Evolutionary conservation across 1,140 invertebrate genomes (phyloP), one percentile per base, ranked within the genome.

Genomic region (Apocrypta bakeri): DNA sequence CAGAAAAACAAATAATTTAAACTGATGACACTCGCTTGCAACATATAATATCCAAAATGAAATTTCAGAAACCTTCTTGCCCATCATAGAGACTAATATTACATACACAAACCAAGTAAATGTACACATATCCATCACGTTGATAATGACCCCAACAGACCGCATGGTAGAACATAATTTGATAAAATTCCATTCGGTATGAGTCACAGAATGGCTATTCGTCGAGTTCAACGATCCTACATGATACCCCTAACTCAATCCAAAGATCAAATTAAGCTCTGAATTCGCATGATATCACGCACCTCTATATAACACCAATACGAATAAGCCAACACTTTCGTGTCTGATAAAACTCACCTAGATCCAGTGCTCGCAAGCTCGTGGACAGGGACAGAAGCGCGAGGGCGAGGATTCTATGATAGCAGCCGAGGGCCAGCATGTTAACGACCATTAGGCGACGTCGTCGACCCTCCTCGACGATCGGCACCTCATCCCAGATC

Each of bases 401-500:
- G 73, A 89, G 83, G 85, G 90, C 86, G 69, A 90, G 85, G 78
- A 90, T 85, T 87, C 86, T 76, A 87, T 82, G 85, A 85, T 84
- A 79, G 79, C 74, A 84, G 81, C 84, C 85, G 85, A 88, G 86
- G 83, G 85, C 86, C 85, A 89, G 88, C 90, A 91, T 91, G 87
- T 89, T 90, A 88, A 87, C 86, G 86, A 85, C 85, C 85, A 87
- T 88, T 87, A 87, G 86, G 84, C 75, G 79, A 83, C 85, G 76
- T 79, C 71, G 79, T 82, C 85, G 77, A 80, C 78, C 84, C 87
- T 86, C 87, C 79, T 86, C 84, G 83, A 87, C 83, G 78, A 88
- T 88, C 88, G 86, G 87, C 84, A 86, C 87, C 86, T 88, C 89
- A 89, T 90, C 87, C 88, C 87, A 88, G 83, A 86, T 86, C 86